Conservation (phyloP, 2,113 vertebrate genomes). For the Colinus virginianus region DNA sequence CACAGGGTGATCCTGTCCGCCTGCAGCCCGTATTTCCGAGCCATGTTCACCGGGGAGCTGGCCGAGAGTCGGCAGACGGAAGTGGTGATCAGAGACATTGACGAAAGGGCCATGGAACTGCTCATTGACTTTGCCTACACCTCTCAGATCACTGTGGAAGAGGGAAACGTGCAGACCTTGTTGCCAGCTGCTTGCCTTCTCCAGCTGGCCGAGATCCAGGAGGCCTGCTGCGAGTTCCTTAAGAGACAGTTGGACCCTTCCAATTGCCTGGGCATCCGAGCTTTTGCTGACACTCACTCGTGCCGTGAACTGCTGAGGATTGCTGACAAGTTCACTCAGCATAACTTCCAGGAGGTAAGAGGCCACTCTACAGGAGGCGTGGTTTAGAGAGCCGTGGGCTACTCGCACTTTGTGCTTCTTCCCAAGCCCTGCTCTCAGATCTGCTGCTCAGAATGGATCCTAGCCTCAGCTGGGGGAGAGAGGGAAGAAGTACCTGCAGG, state of each 20-base stretch:
- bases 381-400: neutral
- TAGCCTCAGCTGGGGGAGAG: neutral
- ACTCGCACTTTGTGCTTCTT: neutral
- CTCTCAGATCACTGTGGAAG: slow-evolving; percentile 98
- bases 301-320: slow-evolving; percentile 96
- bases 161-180: slow-evolving; percentile 96
- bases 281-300: slow-evolving; percentile 97
- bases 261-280: slow-evolving; percentile 97
- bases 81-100: slow-evolving; percentile 97
- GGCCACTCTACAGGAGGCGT: neutral
- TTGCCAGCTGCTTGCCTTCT: slow-evolving; percentile 96
- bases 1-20: slow-evolving; percentile 96
- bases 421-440: neutral
- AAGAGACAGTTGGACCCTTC: slow-evolving; percentile 98
- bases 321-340: slow-evolving; percentile 98
- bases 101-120: slow-evolving; percentile 97
- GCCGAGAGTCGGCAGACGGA: slow-evolving; percentile 97
- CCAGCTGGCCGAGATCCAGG: slow-evolving; percentile 98
- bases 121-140: slow-evolving; percentile 99
- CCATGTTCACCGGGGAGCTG: slow-evolving; percentile 98
- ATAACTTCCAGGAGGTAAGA: slow-evolving; percentile 98
- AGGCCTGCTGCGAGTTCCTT: slow-evolving; percentile 97
- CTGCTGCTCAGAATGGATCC: neutral
- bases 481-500: neutral
- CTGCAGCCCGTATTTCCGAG: slow-evolving; percentile 98